Evolutionary conservation across 2,888 invertebrate species (phyloP), one percentile per base, ranked within the genome.

Genomic region (Polydrusus tereticollis): DNA sequence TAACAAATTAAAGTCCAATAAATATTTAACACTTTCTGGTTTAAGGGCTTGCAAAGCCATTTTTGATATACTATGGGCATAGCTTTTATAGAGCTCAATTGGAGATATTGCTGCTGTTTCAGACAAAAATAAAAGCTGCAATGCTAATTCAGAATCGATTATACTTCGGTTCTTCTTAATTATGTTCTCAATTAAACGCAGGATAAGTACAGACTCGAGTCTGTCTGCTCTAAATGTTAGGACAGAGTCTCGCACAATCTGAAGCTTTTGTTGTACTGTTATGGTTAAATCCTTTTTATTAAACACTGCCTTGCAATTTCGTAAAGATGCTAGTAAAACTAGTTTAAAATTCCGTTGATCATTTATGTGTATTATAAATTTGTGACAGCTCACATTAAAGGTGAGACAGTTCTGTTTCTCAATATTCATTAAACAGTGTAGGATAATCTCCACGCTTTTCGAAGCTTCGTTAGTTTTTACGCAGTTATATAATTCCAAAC

Each of bases 51-150:
- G 26, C 12, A 79, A 14, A 26, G 69, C 73, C 62, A 69, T 72
- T 76, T 77, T 80, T 18, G 79, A 74, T n/a, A 81, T 75, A 50
- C 52, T 66, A 20, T 76, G 76, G 16, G 75, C 76, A 59, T 75
- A 73, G 18, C 77, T 72, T 75, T 77, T 81, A 68, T 77, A 79
- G 41, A 75, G 73, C 12, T 67, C 58, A 33, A 78, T 36, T 6
- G 80, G 78, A 6, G 78, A 78, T 18, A 74, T 57, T n/a, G 75
- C 73, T 14, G 76, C 65, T 66, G 67, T 72, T 60, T 73, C 72
- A 76, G 77, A 77, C 36, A 47, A 71, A 68, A 75, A 69, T 14
- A 79, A 47, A 26, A 78, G 63, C 7, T 64, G 18, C 26, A 70
- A 43, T 26, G 76, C 75, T 47, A 78, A 18, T 20, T 69, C 20